phyloP scores from a whole-genome alignment of 2,113 vertebrate genomes.

The Thunnus thynnus region DNA sequence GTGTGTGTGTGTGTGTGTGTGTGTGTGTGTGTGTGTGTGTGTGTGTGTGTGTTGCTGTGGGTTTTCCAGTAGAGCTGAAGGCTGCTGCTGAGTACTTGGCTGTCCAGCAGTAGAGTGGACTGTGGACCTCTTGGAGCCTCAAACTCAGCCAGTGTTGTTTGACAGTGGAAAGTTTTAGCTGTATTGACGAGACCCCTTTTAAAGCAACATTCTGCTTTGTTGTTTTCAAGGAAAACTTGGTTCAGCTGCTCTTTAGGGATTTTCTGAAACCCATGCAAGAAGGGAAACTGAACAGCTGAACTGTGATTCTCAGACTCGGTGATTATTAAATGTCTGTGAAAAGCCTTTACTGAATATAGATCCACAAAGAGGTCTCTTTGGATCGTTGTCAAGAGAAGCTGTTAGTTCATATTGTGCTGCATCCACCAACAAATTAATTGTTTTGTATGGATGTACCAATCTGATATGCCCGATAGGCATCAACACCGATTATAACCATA shows the following conservation, averaged over 20 bases:
- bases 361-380: neutral
- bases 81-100: conserved; percentile 6
- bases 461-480: too few species aligned
- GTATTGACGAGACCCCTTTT: neutral
- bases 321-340: neutral
- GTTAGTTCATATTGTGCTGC: neutral
- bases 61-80: conserved; percentile 29
- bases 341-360: neutral
- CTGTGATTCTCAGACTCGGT: neutral
- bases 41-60: neutral
- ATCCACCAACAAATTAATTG: too few species aligned
- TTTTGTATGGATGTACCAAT: too few species aligned
- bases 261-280: conserved; percentile 3
- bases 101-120: conserved; percentile 1
- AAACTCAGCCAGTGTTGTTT: conserved; percentile 9
- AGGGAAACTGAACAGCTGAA: neutral
- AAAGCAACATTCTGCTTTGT: conserved; percentile 28
- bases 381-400: neutral
- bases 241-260: neutral
- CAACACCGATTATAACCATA: neutral
- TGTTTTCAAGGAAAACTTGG: neutral
- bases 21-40: neutral
- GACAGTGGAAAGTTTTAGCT: conserved; percentile 1
- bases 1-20: neutral
- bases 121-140: neutral